Percentiles rank a stretch among this genome's conserved stretches.
These are phyloP conservation scores for Ylistrum balloti DNA, from an alignment of 1,140 invertebrate genomes.

Conservation along the genomic window DNA sequence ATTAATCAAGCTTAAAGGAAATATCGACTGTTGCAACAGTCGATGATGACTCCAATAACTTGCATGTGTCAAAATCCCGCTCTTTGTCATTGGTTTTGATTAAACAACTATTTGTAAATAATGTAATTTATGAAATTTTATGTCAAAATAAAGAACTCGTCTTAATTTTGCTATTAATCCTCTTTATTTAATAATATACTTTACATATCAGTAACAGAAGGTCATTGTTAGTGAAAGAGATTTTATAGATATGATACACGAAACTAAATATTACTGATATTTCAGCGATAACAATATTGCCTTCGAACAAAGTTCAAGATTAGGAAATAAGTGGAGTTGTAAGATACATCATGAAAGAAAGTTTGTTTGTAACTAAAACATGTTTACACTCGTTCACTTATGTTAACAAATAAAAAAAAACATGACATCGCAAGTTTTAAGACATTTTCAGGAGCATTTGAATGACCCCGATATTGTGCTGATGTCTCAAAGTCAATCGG, in stretches of 20 bases:
- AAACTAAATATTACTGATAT: too few relatives aligned
- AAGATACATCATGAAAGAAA: too few relatives aligned
- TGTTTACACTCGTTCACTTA: not conserved
- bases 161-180: too few relatives aligned
- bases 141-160: too few relatives aligned
- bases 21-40: not conserved
- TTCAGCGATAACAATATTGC: too few relatives aligned
- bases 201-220: too few relatives aligned
- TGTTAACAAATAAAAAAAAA: not conserved
- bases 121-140: too few relatives aligned
- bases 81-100: not conserved
- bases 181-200: too few relatives aligned
- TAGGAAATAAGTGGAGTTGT: too few relatives aligned
- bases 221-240: too few relatives aligned
- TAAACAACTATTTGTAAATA: not conserved
- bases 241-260: too few relatives aligned
- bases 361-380: not conserved
- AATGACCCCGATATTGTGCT: not conserved
- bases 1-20: constrained; percentile 21
- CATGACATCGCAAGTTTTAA: not conserved
- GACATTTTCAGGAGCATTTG: not conserved
- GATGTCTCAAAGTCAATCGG: not conserved
- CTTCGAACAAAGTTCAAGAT: too few relatives aligned
- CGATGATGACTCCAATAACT: not conserved
- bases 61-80: not conserved